Base-by-base conservation (phyloP, 2,888 invertebrate species). In the Chydorus sphaericus region DNA sequence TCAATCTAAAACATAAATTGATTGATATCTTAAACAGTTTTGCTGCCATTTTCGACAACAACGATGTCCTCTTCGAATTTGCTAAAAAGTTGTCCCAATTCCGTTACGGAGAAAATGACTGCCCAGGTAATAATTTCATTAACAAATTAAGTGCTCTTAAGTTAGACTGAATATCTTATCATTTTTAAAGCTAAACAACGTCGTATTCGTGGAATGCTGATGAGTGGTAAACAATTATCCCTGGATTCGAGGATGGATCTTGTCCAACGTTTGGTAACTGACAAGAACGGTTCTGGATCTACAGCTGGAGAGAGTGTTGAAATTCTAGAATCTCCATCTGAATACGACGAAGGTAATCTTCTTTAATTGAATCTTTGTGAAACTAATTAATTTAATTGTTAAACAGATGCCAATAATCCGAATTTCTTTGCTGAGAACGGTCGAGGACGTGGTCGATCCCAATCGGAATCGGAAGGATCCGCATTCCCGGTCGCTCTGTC, bases 181-280 rank as follows among this genome's bases (percentile, higher is more conserved):
- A 16, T 48, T 39, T 55, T 36, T 54, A 26, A 71, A 77, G 88
- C 87, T 50, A 87, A 89, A 81, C 77, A 89, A 30, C 78, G 90
- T 18, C 79, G 90, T 48, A 85, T 91, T 61, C 79, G 83, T 28
- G 90, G 90, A 8, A 89, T 91, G 67, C 75, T 90, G 64, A 86
- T 88, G 82, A 82, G 86, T 2, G 89, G 90, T 36, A 68, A 69
- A 59, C 90, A 89, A 70, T 89, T 85, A 69, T 91, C 90, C 0
- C 73, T 92, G 62, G 92, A 92, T 71, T 91, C 91, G 0, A 82
- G 87, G 65, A 82, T 91, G 80, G 91, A 91, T 67, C 77, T 92
- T 66, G 89, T 90, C 58, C 62, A 63, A 29, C 62, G 62, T 23
- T 60, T 65, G 26, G 61, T 58, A 10, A 57, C 36, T 11, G 33